Evolutionary conservation across 2,113 vertebrate genomes (phyloP).

Genomic region (Tragelaphus scriptus): DNA sequence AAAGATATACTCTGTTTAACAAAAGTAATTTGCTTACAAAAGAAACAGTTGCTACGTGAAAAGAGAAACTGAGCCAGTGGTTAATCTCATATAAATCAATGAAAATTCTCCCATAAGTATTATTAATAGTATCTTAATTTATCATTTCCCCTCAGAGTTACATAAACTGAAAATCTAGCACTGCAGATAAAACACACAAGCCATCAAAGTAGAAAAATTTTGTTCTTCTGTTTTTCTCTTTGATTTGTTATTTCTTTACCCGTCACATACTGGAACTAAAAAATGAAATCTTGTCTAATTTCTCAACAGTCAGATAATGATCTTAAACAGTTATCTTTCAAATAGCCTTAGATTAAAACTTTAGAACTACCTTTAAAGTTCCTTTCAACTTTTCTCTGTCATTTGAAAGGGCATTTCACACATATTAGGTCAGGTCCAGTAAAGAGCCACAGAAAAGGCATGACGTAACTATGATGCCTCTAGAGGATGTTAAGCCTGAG

Average conservation of each 20-base stretch:
- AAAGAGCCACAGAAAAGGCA: not conserved
- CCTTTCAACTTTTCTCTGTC: conserved; percentile 3
- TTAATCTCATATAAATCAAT: not conserved
- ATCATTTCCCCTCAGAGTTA: not conserved
- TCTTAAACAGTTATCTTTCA: not conserved
- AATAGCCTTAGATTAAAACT: not conserved
- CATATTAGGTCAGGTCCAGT: not conserved
- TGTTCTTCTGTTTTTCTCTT: not conserved
- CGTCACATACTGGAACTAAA: not conserved
- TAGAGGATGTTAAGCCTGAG: not conserved
- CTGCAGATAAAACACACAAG: not conserved
- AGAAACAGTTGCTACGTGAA: not conserved
- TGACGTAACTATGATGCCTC: not conserved
- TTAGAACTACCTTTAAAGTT: conserved; percentile 13
- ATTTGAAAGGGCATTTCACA: not conserved
- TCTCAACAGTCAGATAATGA: not conserved
- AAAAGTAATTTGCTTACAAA: conserved; percentile 3
- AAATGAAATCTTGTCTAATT: not conserved
- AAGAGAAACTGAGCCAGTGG: not conserved
- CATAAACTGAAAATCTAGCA: not conserved
- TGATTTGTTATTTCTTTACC: not conserved
- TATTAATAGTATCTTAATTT: not conserved
- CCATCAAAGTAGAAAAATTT: not conserved
- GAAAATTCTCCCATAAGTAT: conserved; percentile 2
- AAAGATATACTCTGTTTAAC: not conserved